phyloP scores from a whole-genome alignment of 2,113 vertebrate species.

The Lagenorhynchus albirostris region DNA sequence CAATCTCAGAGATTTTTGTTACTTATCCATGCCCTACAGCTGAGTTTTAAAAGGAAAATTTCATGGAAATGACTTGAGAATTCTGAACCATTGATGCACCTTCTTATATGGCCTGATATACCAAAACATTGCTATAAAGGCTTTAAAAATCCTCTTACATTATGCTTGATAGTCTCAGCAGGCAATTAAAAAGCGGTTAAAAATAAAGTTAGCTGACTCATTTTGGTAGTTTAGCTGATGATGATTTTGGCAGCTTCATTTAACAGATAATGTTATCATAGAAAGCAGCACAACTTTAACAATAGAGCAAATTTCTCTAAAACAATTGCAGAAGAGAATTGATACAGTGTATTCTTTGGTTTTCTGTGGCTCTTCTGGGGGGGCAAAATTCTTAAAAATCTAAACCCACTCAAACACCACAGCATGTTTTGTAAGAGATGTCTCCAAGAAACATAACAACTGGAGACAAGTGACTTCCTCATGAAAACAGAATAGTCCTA shows the following conservation, averaged over 20 bases:
- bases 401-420: neutral
- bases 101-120: neutral
- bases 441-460: neutral
- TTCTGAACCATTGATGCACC: neutral
- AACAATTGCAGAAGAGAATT: neutral
- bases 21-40: neutral
- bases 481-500: neutral
- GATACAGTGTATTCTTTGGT: neutral
- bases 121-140: constrained; percentile 59
- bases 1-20: neutral
- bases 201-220: constrained; percentile 82
- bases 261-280: constrained; percentile 79
- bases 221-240: constrained; percentile 73
- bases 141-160: constrained; percentile 69
- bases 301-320: constrained; percentile 28
- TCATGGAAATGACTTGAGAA: neutral
- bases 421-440: neutral
- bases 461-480: neutral
- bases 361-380: neutral
- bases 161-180: constrained; percentile 71
- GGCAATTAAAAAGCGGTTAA: constrained; percentile 77
- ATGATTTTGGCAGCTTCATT: constrained; percentile 63
- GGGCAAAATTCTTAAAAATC: neutral
- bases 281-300: constrained; percentile 71
- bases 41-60: neutral